These are phyloP conservation scores for Laodelphax striatellus DNA, from an alignment of 1,140 invertebrate genomes.

Conservation along the genomic window DNA sequence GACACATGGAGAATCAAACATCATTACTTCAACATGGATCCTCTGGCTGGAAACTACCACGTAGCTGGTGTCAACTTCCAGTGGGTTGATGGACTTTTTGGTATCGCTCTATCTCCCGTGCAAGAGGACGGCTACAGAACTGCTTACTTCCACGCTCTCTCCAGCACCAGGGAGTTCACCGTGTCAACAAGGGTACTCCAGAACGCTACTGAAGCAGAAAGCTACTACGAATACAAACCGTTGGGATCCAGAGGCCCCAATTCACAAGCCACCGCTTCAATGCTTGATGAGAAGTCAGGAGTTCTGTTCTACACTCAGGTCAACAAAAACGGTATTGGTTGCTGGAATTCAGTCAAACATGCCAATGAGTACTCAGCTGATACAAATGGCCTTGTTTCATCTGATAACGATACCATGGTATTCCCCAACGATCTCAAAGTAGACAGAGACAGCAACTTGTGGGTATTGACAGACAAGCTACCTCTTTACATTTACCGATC, in stretches of 20 bases:
- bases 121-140: slow-evolving; percentile 49
- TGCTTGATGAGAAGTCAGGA: slow-evolving; percentile 53
- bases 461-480: slow-evolving; percentile 59
- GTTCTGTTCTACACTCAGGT: slow-evolving; percentile 64
- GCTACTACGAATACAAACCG: slow-evolving; percentile 50
- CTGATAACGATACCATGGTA: slow-evolving; percentile 55
- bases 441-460: slow-evolving; percentile 53
- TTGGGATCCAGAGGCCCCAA: slow-evolving; percentile 56
- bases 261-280: slow-evolving; percentile 59
- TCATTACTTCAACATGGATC: slow-evolving; percentile 72
- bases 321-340: slow-evolving; percentile 62
- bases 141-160: slow-evolving; percentile 64
- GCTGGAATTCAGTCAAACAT: slow-evolving; percentile 53
- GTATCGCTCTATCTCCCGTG: slow-evolving; percentile 47
- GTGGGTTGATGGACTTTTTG: slow-evolving; percentile 65
- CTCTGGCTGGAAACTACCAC: slow-evolving; percentile 52
- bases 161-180: slow-evolving; percentile 59
- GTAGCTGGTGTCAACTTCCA: slow-evolving; percentile 57
- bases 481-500: slow-evolving; percentile 55
- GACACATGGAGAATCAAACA: slow-evolving; percentile 64
- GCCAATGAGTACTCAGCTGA: slow-evolving; percentile 19
- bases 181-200: slow-evolving; percentile 38
- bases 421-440: slow-evolving; percentile 70
- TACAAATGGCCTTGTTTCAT: slow-evolving; percentile 43
- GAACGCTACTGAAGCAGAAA: slow-evolving; percentile 47